Base-by-base conservation (phyloP, 2,888 invertebrate species). In the Onchidella celtica region DNA sequence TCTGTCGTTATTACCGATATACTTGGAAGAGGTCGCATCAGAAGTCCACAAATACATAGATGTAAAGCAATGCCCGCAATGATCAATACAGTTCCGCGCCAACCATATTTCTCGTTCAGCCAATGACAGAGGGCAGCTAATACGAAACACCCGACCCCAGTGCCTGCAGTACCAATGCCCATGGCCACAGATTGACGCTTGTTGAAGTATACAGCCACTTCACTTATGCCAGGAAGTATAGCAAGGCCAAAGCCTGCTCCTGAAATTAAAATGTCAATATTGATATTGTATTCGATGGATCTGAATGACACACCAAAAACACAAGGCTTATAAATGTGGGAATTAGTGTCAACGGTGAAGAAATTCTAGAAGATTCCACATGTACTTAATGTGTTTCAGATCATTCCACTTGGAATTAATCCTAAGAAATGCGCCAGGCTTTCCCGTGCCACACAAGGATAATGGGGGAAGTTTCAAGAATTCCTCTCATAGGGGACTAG, bases 141-240 rank as follows among this genome's bases (percentile, higher is more conserved):
- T 14, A 55, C 29, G 2, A 72, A 14, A 29, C 29, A 40, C 2
- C 72, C 72, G n/a, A 72, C 29, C 1, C 72, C 72, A 11, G 57
- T 57, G 3, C 72, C 72, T 11, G 72, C 34, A 40, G 72, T 47
- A 3, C 32, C 72, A 24, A 72, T 55, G 9, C 72, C 72, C 27
- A 27, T 55, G 72, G 72, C 72, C 55, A 72, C n/a, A 21, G 72
- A 55, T 11, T 57, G 72, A 55, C 72, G 4, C 4, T 72, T 55
- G 72, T 72, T 27, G 29, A 72, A 72, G 55, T 72, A 72, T 21
- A 55, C 21, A 9, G 72, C 17, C 21, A 72, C 29, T 57, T 29
- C 32, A 55, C 55, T 21, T 9, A 72, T 21, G 72, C 55, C 47
- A 27, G 72, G 38, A 24, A 72, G 55, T 24, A 27, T 55, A 11